Base-by-base conservation (phyloP, 2,888 invertebrate species). In the Abscondita cerata region DNA sequence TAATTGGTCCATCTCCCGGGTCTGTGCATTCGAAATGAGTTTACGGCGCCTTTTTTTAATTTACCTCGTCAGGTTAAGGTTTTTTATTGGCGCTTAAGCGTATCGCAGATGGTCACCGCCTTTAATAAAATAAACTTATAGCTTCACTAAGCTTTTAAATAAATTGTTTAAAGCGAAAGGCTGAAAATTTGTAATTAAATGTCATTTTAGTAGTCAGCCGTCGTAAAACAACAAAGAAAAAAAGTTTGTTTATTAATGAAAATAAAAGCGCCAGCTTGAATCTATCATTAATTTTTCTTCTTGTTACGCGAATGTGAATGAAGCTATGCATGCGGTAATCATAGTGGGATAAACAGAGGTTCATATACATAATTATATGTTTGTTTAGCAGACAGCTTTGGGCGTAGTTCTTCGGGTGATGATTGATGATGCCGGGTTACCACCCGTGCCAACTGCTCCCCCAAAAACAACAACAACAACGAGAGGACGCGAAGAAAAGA, bases 301-400 rank as follows among this genome's bases (percentile, higher is more conserved):
- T 25, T 6, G 25, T 25, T 25, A 25, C n/a, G n/a, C n/a, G n/a
- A n/a, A n/a, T n/a, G n/a, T 61, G 61, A 61, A 61, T 61, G 61
- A 52, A 56, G 52, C 56, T 58, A 58, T 54, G 54, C 62, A 62
- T 53, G 65, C 71, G 73, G 76, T 78, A 78, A 78, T 78, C 74
- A 77, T 77, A 78, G 78, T 76, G 75, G 78, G 72, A 79, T 79
- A 80, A 80, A 79, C 79, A 79, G 78, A 76, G 80, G 79, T 79
- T 79, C 78, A 80, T 80, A 79, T 80, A 79, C 80, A 80, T 80
- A 80, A 80, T 80, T 80, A 80, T 77, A 80, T 81, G 81, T 81
- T 80, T 81, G 81, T 81, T 80, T 81, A 80, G 79, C 78, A 78
- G 80, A 80, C 80, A 77, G 80, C 80, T 76, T 72, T 78, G 78